These are phyloP conservation scores for Heliocidaris erythrogramma DNA, from an alignment of 35 echinoderm and acorn worm species.

Conservation along the genomic window DNA sequence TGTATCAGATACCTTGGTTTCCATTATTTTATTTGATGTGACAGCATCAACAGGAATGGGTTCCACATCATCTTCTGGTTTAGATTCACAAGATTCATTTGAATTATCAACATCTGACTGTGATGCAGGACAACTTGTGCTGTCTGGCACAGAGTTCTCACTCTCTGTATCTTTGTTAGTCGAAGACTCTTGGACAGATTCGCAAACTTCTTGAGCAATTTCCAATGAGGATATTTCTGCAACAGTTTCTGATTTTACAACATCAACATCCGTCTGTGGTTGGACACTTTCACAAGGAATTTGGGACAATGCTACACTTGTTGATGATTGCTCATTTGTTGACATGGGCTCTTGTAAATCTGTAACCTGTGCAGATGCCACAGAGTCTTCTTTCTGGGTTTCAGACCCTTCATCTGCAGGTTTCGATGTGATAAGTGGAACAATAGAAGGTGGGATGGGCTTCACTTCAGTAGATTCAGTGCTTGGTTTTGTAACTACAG, in stretches of 20 bases:
- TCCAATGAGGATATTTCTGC: background rate
- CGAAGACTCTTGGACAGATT: background rate
- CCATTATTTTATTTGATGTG: background rate
- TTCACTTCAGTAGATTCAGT: background rate
- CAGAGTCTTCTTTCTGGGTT: background rate
- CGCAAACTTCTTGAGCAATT: background rate
- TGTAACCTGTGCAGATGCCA: background rate
- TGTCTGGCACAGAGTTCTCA: background rate
- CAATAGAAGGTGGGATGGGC: background rate
- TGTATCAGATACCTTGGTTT: background rate
- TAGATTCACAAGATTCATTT: background rate
- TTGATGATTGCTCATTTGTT: background rate
- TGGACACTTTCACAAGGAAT: background rate
- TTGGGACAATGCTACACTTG: background rate
- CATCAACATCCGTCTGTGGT: background rate
- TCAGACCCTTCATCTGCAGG: background rate
- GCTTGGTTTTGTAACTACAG: background rate
- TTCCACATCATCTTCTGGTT: background rate
- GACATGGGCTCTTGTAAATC: background rate
- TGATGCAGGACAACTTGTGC: background rate
- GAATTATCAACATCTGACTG: background rate
- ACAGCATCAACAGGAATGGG: background rate
- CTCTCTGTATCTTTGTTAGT: background rate
- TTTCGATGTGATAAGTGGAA: background rate
- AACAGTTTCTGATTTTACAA: constrained; percentile 5